phyloP scores from a whole-genome alignment of 2,113 vertebrate species.

The Marmota flaviventris region DNA sequence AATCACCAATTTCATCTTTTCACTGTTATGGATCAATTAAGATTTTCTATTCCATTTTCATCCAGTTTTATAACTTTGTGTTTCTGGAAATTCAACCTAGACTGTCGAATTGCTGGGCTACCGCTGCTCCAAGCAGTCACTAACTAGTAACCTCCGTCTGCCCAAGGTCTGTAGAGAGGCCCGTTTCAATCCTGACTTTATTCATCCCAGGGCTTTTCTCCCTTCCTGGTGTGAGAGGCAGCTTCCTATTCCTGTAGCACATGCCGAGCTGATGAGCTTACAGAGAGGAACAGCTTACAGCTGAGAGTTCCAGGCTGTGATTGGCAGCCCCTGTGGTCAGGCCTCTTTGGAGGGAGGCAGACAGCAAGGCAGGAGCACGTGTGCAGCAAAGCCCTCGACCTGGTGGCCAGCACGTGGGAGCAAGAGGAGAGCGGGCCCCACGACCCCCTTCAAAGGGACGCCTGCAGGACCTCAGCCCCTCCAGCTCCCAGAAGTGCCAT shows the following conservation, averaged over 20 bases:
- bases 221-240: too few relatives aligned
- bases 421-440: not conserved
- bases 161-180: not conserved
- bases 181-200: not conserved
- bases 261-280: too few relatives aligned
- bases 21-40: not conserved
- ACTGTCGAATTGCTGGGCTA: not conserved
- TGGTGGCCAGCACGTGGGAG: not conserved
- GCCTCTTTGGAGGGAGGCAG: too few relatives aligned
- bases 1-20: not conserved
- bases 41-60: not conserved
- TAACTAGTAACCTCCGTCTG: not conserved
- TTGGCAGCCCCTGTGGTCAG: too few relatives aligned
- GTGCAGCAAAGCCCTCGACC: not conserved
- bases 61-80: not conserved
- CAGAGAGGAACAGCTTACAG: too few relatives aligned
- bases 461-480: not conserved
- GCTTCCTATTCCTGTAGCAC: not conserved
- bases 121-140: too few relatives aligned
- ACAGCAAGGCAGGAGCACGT: rapidly evolving
- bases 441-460: too few relatives aligned
- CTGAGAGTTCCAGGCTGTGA: too few relatives aligned
- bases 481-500: not conserved
- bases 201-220: too few relatives aligned
- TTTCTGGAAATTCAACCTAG: not conserved